Evolutionary conservation across 2,797 vertebrate genomes (phyloP).

Genomic region (Meriones psammophilus): DNA sequence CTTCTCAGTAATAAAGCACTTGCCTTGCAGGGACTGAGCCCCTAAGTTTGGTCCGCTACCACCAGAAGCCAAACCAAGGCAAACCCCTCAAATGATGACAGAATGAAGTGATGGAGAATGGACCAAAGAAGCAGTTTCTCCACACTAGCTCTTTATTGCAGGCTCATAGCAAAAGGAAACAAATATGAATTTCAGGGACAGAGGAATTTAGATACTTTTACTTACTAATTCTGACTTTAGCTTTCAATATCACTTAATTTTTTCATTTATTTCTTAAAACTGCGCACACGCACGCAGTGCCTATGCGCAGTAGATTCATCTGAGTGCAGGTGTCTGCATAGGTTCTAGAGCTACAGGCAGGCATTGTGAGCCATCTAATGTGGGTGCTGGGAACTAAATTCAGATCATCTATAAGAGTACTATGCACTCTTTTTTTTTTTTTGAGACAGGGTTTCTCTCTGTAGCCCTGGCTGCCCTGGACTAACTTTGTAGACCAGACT

Average conservation of each 20-base stretch:
- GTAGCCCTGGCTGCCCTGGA: no score
- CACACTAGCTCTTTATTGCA: background rate
- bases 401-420: background rate
- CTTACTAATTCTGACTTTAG: slow-evolving; percentile 49
- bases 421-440: background rate
- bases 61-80: background rate
- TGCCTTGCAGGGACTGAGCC: background rate
- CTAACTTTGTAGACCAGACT: no score
- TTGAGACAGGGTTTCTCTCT: no score
- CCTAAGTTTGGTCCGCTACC: background rate
- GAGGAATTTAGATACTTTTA: slow-evolving; percentile 38
- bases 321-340: background rate
- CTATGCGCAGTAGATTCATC: background rate
- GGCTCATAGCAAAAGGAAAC: background rate
- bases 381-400: background rate
- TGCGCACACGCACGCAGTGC: background rate
- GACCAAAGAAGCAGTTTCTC: background rate
- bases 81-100: background rate
- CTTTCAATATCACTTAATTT: slow-evolving; percentile 23
- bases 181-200: background rate
- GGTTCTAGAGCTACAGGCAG: background rate
- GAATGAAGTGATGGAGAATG: background rate
- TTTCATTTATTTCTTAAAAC: background rate
- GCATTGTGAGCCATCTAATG: background rate
- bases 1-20: background rate